Base-by-base conservation (phyloP, 2,888 invertebrate genomes). In the Nomada ruficornis region DNA sequence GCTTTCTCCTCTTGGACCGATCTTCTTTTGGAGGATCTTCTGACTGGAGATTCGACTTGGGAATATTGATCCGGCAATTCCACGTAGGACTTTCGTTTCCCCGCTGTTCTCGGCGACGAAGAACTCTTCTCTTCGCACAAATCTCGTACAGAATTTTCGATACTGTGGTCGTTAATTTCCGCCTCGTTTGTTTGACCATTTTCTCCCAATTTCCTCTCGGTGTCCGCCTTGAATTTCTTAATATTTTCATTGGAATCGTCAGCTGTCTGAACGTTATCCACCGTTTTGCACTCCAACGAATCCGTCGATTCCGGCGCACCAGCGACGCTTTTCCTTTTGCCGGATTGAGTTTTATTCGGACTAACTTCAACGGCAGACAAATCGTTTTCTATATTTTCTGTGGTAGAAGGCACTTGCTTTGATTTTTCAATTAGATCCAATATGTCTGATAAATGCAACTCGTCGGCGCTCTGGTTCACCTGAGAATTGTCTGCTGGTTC, bases 401-500 rank as follows among this genome's bases (percentile, higher is more conserved):
- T 44, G 67, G 59, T 64, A 44, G 57, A 62, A 81, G 76, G 81
- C 60, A 70, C 74, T 57, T 80, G 64, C 62, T 83, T 87, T 67
- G 90, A 52, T 20, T 81, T 86, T 13, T 91, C 88, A 26, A 92
- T 91, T 42, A 92, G 80, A 69, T 90, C 90, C 90, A 91, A 90
- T 13, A 92, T 91, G 73, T 93, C 91, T 0, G 89, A 89, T 1
- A 92, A 76, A 44, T 87, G 87, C n/a, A 89, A 70, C 63, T 91
- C 91, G 3, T 91, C 89, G 1, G 81, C 70, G 0, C 86, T 70
- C 7, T 63, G 26, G 50, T 78, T 77, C 9, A 89, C 85, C 20
- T 91, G 89, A 0, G 68, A 23, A 7, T 69, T 60, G 4, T 89
- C 86, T 3, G 88, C 86, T 4, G 80, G 80, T 4, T 88, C 80